Base-by-base conservation (phyloP, 2,113 vertebrate species). In the Bujurquina vittata region DNA sequence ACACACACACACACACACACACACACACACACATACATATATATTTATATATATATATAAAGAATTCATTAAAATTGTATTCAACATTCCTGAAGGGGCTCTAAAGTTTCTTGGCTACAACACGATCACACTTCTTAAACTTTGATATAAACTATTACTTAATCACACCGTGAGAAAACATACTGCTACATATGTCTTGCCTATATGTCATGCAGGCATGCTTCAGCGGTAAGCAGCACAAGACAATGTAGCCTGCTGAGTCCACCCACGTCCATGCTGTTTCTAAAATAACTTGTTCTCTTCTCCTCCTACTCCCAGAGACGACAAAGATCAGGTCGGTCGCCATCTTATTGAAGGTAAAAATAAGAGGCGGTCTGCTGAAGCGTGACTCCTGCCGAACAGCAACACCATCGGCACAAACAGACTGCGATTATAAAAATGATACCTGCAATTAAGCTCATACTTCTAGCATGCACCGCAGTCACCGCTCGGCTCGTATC, bases 271-370 rank as follows among this genome's bases (percentile, higher is more conserved):
- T 33, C 52, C 46, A 59, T 15, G 77, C 72, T 2, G 43, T 5
- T 58, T 77, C 74, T 60, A 74, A 91, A 91, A 93, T 88, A 85
- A 79, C 85, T 73, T 1, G 14, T 26, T 80, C 81, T 83, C 87
- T 52, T 83, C 86, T 92, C 84, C 79, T 78, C 79, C 69, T 67
- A 33, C 83, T 79, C 82, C 83, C 75, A 5, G 75, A 85, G 57
- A 77, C 26, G 46, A 81, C 55, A 77, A 54, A 77, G 43, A 84
- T 81, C 73, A 26, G 77, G 63, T 77, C 40, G 9, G 78, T 83
- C 83, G 52, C 4, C 56, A 75, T 69, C 77, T 79, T 18, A 60
- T 46, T 37, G 57, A 62, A 75, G 56, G 43, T 76, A 55, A 86
- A 86, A 90, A 81, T 79, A 81, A 65, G 23, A 80, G 80, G 29